A percentile compares a stretch with the other conserved stretches of the same genome.
Evolutionary conservation across 2,888 invertebrate species (phyloP).

Genomic region (Tiliacea citrago): DNA sequence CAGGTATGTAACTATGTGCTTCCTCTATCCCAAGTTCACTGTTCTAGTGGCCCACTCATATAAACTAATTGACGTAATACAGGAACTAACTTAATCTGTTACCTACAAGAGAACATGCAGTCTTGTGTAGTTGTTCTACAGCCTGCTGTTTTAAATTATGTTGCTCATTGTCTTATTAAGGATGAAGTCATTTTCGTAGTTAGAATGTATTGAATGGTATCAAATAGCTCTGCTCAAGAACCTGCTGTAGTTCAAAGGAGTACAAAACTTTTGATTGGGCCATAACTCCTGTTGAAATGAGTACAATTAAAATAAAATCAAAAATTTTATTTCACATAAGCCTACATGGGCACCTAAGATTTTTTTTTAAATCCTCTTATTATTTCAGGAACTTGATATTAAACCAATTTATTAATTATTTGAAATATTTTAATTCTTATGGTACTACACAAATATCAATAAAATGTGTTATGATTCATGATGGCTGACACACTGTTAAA

Average conservation of each 20-base stretch:
- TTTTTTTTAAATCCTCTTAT: too few species aligned
- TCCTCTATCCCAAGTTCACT: conserved; percentile 53
- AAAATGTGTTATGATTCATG: conserved; percentile 20
- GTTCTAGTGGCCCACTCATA: conserved; percentile 49
- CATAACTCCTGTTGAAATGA: not conserved
- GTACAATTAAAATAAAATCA: too few species aligned
- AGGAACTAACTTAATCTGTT: conserved; percentile 43
- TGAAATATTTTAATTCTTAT: not conserved
- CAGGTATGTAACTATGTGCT: conserved; percentile 87
- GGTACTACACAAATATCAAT: not conserved
- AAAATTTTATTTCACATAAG: too few species aligned
- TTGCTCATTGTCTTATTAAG: conserved; percentile 15
- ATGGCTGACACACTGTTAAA: not conserved
- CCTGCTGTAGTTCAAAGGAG: not conserved
- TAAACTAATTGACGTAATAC: conserved; percentile 37
- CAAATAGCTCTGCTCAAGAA: not conserved
- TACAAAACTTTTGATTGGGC: not conserved
- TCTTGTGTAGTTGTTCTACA: not conserved
- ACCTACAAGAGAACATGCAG: conserved; percentile 14
- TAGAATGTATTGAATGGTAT: not conserved
- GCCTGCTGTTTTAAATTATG: not conserved
- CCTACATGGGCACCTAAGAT: too few species aligned
- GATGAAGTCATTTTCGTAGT: conserved; percentile 8
- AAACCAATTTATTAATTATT: not conserved
- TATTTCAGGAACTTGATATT: not conserved